Evolutionary conservation across 1,140 invertebrate genomes (phyloP), one percentile per base, ranked within the genome.

Genomic region (Patella vulgata): DNA sequence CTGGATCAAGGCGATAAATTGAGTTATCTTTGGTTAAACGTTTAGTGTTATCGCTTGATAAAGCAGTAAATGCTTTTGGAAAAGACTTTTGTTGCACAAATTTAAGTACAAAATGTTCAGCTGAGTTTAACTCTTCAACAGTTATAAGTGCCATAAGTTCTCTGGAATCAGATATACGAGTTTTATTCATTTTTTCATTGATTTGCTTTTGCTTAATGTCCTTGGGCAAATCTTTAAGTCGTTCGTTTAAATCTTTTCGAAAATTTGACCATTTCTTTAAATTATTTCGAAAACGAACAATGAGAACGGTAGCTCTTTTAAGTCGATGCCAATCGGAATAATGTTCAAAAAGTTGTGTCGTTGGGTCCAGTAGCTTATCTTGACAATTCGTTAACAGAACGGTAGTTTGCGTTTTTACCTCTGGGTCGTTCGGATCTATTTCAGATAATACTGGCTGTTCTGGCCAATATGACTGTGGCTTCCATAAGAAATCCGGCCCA

Each of bases 401-500:
- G 27, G 8, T 62, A 27, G 5, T 5, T 12, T 9, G 40, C 14
- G 4, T 46, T 28, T 52, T 63, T n/a, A 63, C 36, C 43, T 31
- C 14, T 47, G 46, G 14, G 21, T 47, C 46, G 27, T 51, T 42
- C 21, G 52, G 4, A n/a, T n/a, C n/a, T n/a, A n/a, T n/a, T n/a
- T n/a, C n/a, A n/a, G n/a, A n/a, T n/a, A n/a, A n/a, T n/a, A n/a
- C n/a, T n/a, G n/a, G n/a, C n/a, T n/a, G 40, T 43, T 50, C 25
- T 51, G 58, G 62, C 56, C 61, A 68, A 43, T 50, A 33, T 3
- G 3, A 6, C 28, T 65, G 56, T 12, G n/a, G 31, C 36, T 43
- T 52, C n/a, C 42, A 25, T n/a, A 71, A 48, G 54, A 58, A 71
- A 2, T 63, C 57, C 27, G 69, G 69, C 3, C 61, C 70, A 3